Percentiles rank a stretch among this genome's conserved stretches.
Evolutionary conservation across 2,797 vertebrate genomes (phyloP).

Genomic region (Dendrocincla tyrannina): DNA sequence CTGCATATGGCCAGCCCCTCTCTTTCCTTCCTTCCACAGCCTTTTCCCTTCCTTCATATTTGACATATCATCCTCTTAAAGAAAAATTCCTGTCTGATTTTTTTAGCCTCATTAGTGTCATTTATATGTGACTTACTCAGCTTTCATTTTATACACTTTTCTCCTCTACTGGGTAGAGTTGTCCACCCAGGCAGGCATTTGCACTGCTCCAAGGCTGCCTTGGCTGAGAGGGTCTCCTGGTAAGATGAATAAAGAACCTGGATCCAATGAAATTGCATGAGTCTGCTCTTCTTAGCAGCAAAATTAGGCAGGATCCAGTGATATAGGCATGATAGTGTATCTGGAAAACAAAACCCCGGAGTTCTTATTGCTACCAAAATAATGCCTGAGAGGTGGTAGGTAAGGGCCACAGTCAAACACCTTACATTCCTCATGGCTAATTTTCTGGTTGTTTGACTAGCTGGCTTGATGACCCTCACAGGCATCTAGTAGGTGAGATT

Average conservation of each 20-base stretch:
- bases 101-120: not conserved
- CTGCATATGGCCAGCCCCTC: accelerated
- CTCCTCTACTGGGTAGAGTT: not conserved
- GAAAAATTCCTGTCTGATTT: not conserved
- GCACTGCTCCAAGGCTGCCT: not conserved
- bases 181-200: not conserved
- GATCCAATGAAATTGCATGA: not conserved
- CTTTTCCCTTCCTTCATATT: not conserved
- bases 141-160: not conserved
- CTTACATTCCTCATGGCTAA: not conserved
- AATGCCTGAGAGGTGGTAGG: not conserved
- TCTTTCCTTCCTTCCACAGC: not conserved
- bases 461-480: not conserved
- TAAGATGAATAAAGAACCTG: not conserved
- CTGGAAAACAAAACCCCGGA: not conserved
- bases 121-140: accelerated
- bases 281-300: not conserved
- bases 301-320: not conserved
- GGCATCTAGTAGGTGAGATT: not conserved
- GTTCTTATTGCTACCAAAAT: not conserved
- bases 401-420: not conserved
- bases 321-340: not conserved
- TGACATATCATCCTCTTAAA: not conserved
- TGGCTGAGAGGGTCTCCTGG: not conserved
- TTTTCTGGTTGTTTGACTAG: not conserved